These are phyloP conservation scores for Apamea sordens DNA, from an alignment of 2,888 invertebrate species.

Conservation along the genomic window DNA sequence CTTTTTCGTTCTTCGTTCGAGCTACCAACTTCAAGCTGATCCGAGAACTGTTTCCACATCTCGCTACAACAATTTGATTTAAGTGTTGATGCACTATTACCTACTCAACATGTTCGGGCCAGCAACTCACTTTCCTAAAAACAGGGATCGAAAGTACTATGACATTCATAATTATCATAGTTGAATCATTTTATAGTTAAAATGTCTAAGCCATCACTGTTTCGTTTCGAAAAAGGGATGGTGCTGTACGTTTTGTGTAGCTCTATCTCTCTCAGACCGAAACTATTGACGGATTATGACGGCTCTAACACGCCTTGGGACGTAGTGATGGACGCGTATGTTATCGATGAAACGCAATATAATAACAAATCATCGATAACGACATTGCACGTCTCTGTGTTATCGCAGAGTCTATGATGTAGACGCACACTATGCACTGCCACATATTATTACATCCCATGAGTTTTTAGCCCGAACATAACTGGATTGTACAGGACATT, in stretches of 20 bases:
- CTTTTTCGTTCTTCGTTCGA: slow-evolving; percentile 31
- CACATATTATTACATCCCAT: background rate
- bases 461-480: slow-evolving; percentile 25
- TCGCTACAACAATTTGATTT: slow-evolving; percentile 41
- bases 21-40: slow-evolving; percentile 9
- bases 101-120: slow-evolving; percentile 1
- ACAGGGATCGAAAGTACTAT: slow-evolving; percentile 3
- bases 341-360: background rate
- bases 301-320: background rate
- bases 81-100: slow-evolving; percentile 14
- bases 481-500: background rate
- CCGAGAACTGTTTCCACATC: slow-evolving; percentile 34
- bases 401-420: background rate
- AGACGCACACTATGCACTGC: background rate
- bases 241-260: background rate
- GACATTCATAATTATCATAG: background rate
- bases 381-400: background rate
- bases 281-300: background rate
- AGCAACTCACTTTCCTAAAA: slow-evolving; percentile 11
- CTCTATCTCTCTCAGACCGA: background rate
- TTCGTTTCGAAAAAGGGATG: slow-evolving; percentile 8
- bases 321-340: background rate
- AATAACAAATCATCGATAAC: background rate
- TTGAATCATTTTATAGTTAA: background rate
- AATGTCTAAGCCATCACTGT: background rate